Percentiles rank a stretch among this genome's conserved stretches.
Evolutionary conservation across 2,888 invertebrate species (phyloP).

Genomic region (Cosmorhoe ocellata): DNA sequence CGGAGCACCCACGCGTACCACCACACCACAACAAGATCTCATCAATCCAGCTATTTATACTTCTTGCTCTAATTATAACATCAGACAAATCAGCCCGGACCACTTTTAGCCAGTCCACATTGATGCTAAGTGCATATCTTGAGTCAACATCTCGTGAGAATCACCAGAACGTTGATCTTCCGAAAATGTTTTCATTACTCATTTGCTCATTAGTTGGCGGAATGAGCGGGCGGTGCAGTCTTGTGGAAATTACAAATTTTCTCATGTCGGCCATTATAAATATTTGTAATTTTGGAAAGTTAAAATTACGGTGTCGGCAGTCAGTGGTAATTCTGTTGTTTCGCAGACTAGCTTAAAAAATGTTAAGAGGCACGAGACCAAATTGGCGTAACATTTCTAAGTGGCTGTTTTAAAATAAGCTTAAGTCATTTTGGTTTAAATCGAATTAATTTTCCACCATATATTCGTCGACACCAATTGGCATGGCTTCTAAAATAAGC

Average conservation of each 20-base stretch:
- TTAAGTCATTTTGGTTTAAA: too few relatives aligned
- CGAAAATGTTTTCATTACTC: slow-evolving; percentile 36
- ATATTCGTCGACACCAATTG: too few relatives aligned
- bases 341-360: too few relatives aligned
- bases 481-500: too few relatives aligned
- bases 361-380: too few relatives aligned
- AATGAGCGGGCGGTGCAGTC: slow-evolving; percentile 15
- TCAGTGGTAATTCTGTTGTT: too few relatives aligned
- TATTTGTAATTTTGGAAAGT: too few relatives aligned
- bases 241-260: slow-evolving; percentile 4
- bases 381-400: too few relatives aligned
- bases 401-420: too few relatives aligned
- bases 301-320: too few relatives aligned
- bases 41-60: slow-evolving; percentile 65
- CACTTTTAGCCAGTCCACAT: slow-evolving; percentile 53
- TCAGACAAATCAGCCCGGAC: slow-evolving; percentile 52
- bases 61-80: slow-evolving; percentile 63
- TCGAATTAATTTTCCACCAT: too few relatives aligned
- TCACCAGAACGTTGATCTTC: slow-evolving; percentile 38
- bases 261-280: slow-evolving; percentile 2
- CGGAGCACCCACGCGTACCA: slow-evolving; percentile 61
- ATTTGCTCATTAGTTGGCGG: slow-evolving; percentile 36
- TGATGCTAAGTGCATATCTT: slow-evolving; percentile 45
- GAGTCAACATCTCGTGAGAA: slow-evolving; percentile 46
- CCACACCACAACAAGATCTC: slow-evolving; percentile 54